Evolutionary conservation across 2,797 vertebrate genomes (phyloP), one percentile per base, ranked within the genome.

Genomic region (Sebastiscus albofasciatus): DNA sequence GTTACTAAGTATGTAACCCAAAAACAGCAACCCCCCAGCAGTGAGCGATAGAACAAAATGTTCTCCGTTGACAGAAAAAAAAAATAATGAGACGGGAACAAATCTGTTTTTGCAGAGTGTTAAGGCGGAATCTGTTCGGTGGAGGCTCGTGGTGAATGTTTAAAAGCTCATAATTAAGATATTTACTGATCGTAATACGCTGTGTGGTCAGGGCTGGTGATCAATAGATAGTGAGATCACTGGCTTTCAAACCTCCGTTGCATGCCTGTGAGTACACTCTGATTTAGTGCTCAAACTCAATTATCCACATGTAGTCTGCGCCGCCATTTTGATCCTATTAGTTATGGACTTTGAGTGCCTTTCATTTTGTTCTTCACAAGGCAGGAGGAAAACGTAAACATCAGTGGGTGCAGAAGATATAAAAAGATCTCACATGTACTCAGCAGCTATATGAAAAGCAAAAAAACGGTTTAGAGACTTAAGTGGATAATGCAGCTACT

Each of bases 241-340:
- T 54, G 73, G 59, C 24, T 73, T 72, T 74, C 18, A 69, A 49
- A 39, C 31, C 24, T 72, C 56, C 2, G 70, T 29, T 66, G 22
- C 49, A 54, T 79, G 49, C 62, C 70, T 61, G 59, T 46, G 65
- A 90, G 79, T 27, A 58, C 78, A 77, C 67, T 81, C 24, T 62
- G 69, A 89, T 91, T 87, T 67, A 80, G 75, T 66, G 75, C 81
- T 90, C 69, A 72, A 87, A 90, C 89, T 91, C 81, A 90, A 87
- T 91, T 83, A 90, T 85, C 76, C 84, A 87, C 82, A 89, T 88
- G 86, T 85, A 90, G 83, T 70, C 86, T 72, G 58, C 66, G 54
- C 79, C 80, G 72, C 67, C 87, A 84, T 87, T 82, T 87, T 92
- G 89, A 95, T 94, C 87, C 72, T 59, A 87, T 94, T 94, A 94